Evolutionary conservation across 2,888 invertebrate species (phyloP).

Genomic region (Melanchra persicariae): DNA sequence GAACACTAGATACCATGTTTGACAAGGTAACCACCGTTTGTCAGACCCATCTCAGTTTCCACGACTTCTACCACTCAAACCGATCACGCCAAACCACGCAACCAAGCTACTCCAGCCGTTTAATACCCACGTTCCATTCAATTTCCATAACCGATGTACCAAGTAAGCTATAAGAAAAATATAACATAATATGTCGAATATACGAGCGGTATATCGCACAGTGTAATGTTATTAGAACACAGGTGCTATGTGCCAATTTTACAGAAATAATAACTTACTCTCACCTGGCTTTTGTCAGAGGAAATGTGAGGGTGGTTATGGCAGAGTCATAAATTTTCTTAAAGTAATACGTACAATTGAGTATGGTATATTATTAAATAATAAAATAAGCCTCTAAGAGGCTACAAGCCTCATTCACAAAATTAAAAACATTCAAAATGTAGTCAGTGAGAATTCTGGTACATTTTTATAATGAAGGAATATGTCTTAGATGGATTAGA

Average conservation of each 20-base stretch:
- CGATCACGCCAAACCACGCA: too few relatives aligned
- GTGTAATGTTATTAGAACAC: constrained; percentile 51
- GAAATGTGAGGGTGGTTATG: background rate
- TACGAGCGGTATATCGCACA: constrained; percentile 34
- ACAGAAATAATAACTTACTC: constrained; percentile 47
- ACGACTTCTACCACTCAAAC: too few relatives aligned
- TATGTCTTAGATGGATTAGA: too few relatives aligned
- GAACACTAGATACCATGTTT: too few relatives aligned
- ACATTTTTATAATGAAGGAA: too few relatives aligned
- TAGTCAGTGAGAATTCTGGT: too few relatives aligned
- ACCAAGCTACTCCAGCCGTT: background rate
- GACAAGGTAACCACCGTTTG: too few relatives aligned
- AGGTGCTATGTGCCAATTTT: constrained; percentile 53
- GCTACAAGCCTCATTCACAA: too few relatives aligned
- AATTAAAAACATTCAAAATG: too few relatives aligned
- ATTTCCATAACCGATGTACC: constrained; percentile 26
- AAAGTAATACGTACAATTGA: background rate
- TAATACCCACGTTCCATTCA: constrained; percentile 15
- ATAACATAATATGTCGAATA: constrained; percentile 15
- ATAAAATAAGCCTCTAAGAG: too few relatives aligned
- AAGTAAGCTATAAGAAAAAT: constrained; percentile 30
- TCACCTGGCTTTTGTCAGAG: background rate
- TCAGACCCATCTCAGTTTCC: too few relatives aligned
- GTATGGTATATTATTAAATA: background rate
- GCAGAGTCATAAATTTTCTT: constrained; percentile 1